Evolutionary conservation across 1,140 invertebrate species (phyloP).

Genomic region (Ceratitis capitata): DNA sequence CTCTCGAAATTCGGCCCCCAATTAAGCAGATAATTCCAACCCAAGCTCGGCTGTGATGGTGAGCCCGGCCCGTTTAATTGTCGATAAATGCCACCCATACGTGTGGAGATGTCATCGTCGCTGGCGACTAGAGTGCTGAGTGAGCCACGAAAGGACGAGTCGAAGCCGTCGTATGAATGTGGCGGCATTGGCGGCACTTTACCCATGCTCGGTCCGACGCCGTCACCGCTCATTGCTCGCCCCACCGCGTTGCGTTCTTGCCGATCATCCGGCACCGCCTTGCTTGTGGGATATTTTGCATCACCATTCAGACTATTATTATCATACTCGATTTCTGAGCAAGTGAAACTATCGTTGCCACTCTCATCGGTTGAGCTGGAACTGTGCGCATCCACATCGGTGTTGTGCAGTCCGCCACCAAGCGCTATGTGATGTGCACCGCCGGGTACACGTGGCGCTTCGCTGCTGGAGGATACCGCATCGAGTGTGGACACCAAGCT

Average conservation of each 20-base stretch:
- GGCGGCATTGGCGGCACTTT: slow-evolving; percentile 72
- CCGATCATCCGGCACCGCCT: slow-evolving; percentile 71
- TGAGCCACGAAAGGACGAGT: slow-evolving; percentile 92
- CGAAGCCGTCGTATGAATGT: slow-evolving; percentile 89
- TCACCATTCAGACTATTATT: slow-evolving; percentile 84
- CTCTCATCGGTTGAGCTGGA: slow-evolving; percentile 93
- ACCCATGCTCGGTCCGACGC: slow-evolving; percentile 61
- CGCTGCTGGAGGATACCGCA: slow-evolving; percentile 91
- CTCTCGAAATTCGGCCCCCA: slow-evolving; percentile 97
- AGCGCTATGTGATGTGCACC: slow-evolving; percentile 71
- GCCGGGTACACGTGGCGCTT: slow-evolving; percentile 75
- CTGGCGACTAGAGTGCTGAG: slow-evolving; percentile 91
- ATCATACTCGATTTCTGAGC: slow-evolving; percentile 97
- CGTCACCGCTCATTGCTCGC: slow-evolving; percentile 70
- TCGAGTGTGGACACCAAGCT: slow-evolving; percentile 92
- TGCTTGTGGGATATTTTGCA: slow-evolving; percentile 79
- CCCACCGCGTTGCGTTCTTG: slow-evolving; percentile 69
- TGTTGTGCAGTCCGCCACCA: slow-evolving; percentile 73
- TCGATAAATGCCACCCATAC: slow-evolving; percentile 78
- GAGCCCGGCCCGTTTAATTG: slow-evolving; percentile 81
- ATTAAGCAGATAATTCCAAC: slow-evolving; percentile 94
- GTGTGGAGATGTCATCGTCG: slow-evolving; percentile 86
- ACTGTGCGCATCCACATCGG: slow-evolving; percentile 77
- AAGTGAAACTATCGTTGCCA: slow-evolving; percentile 97
- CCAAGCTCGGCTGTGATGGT: slow-evolving; percentile 75